These are phyloP conservation scores for Phalloptychus januarius DNA, from an alignment of 2,797 vertebrate species.

Conservation along the genomic window DNA sequence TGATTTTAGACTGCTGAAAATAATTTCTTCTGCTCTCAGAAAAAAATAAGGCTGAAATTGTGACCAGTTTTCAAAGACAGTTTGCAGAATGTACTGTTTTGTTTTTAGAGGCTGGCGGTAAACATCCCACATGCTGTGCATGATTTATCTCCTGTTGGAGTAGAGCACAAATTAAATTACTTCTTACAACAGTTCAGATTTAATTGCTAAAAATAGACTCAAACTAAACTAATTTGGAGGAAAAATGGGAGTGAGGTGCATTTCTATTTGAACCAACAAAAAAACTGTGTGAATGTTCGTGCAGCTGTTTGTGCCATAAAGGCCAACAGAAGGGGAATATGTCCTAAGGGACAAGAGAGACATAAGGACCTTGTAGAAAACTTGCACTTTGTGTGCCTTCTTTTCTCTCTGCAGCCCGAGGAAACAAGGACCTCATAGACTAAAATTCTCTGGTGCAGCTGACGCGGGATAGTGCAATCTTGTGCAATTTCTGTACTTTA, in stretches of 20 bases:
- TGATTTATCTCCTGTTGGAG: constrained; percentile 1
- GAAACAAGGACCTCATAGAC: constrained; percentile 48
- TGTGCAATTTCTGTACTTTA: constrained; percentile 63
- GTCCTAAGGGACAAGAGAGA: constrained; percentile 20
- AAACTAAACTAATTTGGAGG: not conserved
- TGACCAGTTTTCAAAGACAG: constrained; percentile 17
- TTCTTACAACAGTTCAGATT: constrained; percentile 1
- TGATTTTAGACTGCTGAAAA: constrained; percentile 16
- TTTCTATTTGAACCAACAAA: constrained; percentile 13
- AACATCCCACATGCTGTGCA: not conserved
- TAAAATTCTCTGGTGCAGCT: constrained; percentile 52
- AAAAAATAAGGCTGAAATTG: constrained; percentile 32
- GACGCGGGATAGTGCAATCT: constrained; percentile 65
- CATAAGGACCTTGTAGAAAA: constrained; percentile 36
- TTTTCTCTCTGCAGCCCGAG: constrained; percentile 29
- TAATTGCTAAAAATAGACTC: not conserved
- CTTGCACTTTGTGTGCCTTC: constrained; percentile 28
- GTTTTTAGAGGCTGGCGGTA: constrained; percentile 11
- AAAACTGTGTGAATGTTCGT: not conserved
- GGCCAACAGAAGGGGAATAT: constrained; percentile 7
- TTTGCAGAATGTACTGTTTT: not conserved
- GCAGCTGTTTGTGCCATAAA: not conserved
- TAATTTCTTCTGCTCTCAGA: constrained; percentile 41
- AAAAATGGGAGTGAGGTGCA: constrained; percentile 2
- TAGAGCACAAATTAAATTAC: not conserved